Evolutionary conservation across 2,797 vertebrate genomes (phyloP).

Genomic region (Labroides dimidiatus): DNA sequence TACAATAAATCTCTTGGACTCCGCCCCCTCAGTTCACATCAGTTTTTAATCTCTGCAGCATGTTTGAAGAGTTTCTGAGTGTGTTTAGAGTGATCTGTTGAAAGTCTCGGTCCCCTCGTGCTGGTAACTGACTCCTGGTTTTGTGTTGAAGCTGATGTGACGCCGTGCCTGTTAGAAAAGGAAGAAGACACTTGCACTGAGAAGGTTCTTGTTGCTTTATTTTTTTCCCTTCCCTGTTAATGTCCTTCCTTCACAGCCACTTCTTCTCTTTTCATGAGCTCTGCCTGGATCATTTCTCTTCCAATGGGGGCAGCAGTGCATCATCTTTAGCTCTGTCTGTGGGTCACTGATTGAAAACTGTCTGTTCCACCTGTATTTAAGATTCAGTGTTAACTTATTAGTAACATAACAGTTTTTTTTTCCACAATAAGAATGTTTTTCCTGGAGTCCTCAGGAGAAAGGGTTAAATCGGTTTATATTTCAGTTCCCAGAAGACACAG

Average conservation of each 20-base stretch:
- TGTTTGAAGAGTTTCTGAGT: conserved; percentile 21
- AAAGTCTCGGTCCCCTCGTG: conserved; percentile 47
- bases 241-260: conserved; percentile 58
- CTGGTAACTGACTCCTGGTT: conserved; percentile 73
- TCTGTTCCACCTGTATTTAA: conserved; percentile 20
- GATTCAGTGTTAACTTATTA: neutral
- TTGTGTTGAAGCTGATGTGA: conserved; percentile 82
- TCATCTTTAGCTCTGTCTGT: conserved; percentile 47
- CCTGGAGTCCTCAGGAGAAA: neutral
- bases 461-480: conserved; percentile 36
- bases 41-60: neutral
- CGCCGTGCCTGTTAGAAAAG: conserved; percentile 75
- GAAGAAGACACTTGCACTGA: conserved; percentile 83
- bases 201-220: conserved; percentile 73
- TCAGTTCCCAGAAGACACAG: conserved; percentile 38
- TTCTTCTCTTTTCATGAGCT: conserved; percentile 43
- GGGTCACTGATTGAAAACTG: conserved; percentile 62
- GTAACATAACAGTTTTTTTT: neutral
- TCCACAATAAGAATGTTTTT: neutral
- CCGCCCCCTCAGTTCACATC: conserved; percentile 4
- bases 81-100: conserved; percentile 28
- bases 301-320: conserved; percentile 33
- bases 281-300: conserved; percentile 44
- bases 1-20: conserved; percentile 1
- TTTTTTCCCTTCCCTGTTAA: conserved; percentile 40